These are phyloP conservation scores for Apis florea DNA, from an alignment of 1,140 invertebrate genomes.

Conservation along the genomic window DNA sequence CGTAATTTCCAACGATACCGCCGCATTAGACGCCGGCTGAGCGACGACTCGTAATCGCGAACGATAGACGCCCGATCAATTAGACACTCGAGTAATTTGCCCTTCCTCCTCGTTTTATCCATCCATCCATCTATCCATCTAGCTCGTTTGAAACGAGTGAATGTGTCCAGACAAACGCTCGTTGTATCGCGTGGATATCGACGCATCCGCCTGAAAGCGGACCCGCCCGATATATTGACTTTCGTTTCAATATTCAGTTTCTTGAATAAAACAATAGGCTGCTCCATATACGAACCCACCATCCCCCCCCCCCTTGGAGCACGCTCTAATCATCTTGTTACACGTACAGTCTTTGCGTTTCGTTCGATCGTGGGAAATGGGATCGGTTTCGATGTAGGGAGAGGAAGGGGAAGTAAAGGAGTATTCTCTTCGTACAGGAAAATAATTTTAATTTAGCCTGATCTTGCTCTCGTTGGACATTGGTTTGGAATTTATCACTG, in stretches of 20 bases:
- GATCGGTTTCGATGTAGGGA: no score
- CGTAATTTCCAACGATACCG: conserved; percentile 44
- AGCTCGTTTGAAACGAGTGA: conserved; percentile 26
- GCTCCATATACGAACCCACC: conserved; percentile 14
- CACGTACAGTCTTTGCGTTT: conserved; percentile 28
- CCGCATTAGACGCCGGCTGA: conserved; percentile 36
- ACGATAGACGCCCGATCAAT: conserved; percentile 58
- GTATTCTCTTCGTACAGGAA: no score
- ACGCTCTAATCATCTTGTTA: conserved; percentile 40
- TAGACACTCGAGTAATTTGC: conserved; percentile 55
- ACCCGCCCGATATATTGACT: conserved; percentile 58
- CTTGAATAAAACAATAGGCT: conserved; percentile 66
- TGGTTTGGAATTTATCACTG: no score
- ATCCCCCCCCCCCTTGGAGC: not conserved
- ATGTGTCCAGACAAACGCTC: conserved; percentile 22
- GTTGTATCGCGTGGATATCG: conserved; percentile 30
- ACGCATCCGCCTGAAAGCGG: conserved; percentile 53
- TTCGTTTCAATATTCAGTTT: conserved; percentile 65
- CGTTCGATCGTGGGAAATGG: not conserved
- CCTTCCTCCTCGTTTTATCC: not conserved
- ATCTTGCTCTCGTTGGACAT: no score
- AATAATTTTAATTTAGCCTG: no score
- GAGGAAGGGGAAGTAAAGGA: no score
- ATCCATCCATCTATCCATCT: not conserved
- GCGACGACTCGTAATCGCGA: conserved; percentile 46